Conservation (phyloP, 2,113 vertebrate species). For the Nycticorax nycticorax region DNA sequence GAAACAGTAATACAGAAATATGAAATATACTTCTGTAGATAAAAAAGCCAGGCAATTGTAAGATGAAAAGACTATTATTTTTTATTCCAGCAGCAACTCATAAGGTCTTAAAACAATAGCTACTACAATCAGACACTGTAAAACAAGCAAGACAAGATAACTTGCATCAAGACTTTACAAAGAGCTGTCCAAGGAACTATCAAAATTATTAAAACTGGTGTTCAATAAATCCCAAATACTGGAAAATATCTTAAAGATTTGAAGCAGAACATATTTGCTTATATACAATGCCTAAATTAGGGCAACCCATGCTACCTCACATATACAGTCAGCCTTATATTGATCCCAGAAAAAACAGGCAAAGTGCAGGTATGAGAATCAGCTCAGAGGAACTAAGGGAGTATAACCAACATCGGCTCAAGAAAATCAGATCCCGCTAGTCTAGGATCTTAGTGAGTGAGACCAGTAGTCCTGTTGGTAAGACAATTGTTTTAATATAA, state of each 20-base stretch:
- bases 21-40: not conserved
- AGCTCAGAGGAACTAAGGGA: not conserved
- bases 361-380: not conserved
- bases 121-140: not conserved
- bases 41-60: not conserved
- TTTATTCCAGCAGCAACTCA: not conserved
- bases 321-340: not conserved
- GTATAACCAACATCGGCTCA: not conserved
- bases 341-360: not conserved
- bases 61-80: not conserved
- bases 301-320: not conserved
- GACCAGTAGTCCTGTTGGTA: not conserved
- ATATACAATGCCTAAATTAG: not conserved
- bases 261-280: not conserved
- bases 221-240: not conserved
- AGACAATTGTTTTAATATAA: not conserved
- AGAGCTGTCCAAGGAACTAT: not conserved
- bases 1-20: not conserved
- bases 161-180: not conserved
- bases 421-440: not conserved
- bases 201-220: not conserved
- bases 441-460: not conserved
- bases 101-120: not conserved
- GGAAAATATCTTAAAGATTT: not conserved
- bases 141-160: not conserved